These are phyloP conservation scores for Gobiocypris rarus DNA, from an alignment of 2,113 vertebrate genomes.

Conservation along the genomic window DNA sequence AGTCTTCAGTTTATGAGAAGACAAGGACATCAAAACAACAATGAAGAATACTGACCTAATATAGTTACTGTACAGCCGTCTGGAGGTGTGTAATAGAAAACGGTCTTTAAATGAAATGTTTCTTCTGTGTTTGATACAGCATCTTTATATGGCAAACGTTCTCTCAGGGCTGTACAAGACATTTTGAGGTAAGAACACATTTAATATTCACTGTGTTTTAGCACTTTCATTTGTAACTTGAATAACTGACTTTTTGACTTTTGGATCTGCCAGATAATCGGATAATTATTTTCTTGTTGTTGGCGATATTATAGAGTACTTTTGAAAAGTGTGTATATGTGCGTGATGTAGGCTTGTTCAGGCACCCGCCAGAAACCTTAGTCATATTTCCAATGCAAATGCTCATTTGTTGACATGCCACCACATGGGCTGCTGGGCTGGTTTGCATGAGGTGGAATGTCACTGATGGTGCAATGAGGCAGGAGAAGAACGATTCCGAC, in stretches of 20 bases:
- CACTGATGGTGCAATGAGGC: conserved; percentile 27
- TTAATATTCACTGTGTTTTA: not conserved
- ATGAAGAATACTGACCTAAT: conserved; percentile 63
- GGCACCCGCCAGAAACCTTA: conserved; percentile 31
- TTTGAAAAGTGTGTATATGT: conserved; percentile 6
- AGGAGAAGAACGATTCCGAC: not conserved
- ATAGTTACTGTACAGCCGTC: conserved; percentile 58
- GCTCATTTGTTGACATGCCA: not conserved
- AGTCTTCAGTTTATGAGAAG: conserved; percentile 40
- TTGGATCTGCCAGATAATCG: not conserved
- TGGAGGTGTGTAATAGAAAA: conserved; percentile 22
- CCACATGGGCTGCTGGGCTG: conserved; percentile 12
- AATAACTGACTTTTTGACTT: not conserved
- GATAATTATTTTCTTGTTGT: not conserved
- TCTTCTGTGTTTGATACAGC: conserved; percentile 64
- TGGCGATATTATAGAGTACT: not conserved
- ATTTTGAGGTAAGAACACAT: conserved; percentile 75
- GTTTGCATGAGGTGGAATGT: conserved; percentile 56
- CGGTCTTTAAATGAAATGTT: conserved; percentile 41
- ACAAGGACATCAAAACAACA: conserved; percentile 53
- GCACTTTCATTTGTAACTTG: not conserved
- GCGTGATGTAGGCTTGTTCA: conserved; percentile 14
- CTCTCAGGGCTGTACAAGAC: conserved; percentile 70
- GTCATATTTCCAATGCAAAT: conserved; percentile 66
- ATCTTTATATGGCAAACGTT: conserved; percentile 68